These are phyloP conservation scores for Thripadectes ignobilis DNA, from an alignment of 2,797 vertebrate species.

Conservation along the genomic window DNA sequence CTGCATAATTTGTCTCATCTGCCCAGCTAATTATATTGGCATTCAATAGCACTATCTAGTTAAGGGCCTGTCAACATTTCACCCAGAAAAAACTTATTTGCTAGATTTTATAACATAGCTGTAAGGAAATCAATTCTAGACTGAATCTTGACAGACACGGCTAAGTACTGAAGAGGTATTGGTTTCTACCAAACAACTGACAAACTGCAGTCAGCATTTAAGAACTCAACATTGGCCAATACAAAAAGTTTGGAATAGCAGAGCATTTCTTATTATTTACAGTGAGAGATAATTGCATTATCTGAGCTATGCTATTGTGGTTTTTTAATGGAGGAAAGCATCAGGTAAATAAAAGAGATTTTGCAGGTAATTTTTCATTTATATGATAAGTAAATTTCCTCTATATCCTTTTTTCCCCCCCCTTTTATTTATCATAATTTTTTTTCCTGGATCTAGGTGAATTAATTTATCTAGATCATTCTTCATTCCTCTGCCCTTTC, in stretches of 20 bases:
- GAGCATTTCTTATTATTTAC: background rate
- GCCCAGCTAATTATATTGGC: slow-evolving; percentile 52
- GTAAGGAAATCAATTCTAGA: slow-evolving; percentile 30
- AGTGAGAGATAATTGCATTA: background rate
- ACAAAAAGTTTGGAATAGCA: background rate
- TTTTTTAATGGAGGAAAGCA: background rate
- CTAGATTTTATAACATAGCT: slow-evolving; percentile 26
- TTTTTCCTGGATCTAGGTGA: background rate
- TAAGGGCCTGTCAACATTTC: slow-evolving; percentile 53
- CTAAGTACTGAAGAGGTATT: background rate
- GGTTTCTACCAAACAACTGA: background rate
- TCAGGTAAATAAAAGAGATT: background rate
- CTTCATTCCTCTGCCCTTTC: background rate
- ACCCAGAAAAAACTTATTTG: slow-evolving; percentile 29
- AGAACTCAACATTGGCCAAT: background rate
- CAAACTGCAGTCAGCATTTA: background rate
- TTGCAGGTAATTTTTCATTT: background rate
- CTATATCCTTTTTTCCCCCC: background rate
- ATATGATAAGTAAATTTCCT: background rate
- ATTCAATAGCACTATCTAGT: slow-evolving; percentile 29
- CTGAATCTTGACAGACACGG: background rate
- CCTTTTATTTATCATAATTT: background rate
- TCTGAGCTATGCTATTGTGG: background rate
- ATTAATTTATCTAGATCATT: background rate
- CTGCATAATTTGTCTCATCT: background rate